Evolutionary conservation across 1,140 invertebrate species (phyloP), one percentile per base, ranked within the genome.

Genomic region (Conus betulinus): DNA sequence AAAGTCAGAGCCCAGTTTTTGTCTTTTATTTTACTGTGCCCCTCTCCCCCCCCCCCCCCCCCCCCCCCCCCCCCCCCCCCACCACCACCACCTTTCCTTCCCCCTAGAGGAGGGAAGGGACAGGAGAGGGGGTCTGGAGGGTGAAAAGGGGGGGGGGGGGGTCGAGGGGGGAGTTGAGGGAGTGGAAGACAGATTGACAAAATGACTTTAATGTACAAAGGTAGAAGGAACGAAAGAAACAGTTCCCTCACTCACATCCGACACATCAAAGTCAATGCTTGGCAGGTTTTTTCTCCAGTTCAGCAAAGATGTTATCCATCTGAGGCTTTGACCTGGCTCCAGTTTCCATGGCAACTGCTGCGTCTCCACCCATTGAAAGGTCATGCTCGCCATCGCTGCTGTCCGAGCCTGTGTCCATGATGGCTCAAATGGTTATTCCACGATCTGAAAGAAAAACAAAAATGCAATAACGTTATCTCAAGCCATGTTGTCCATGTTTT

Each of bases 281-380:
- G 93, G 93, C 13, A 94, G 87, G 87, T 91, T 92, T 88, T 88
- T 94, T 93, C 74, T 93, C 91, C 23, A 94, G 91, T 91, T 94
- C 93, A 85, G 93, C 90, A 88, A 94, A 94, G 57, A 94, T 94
- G n/a, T 87, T 89, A 81, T 93, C 93, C 84, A 94, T 90, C 78
- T 93, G 92, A 39, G 93, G 93, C 88, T 93, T 94, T 11, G 93
- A 88, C 23, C 86, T 74, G 15, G 90, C 91, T 6, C 89, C 87
- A 20, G 79, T 63, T 60, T 67, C 85, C 83, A 76, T 85, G 55
- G 39, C 53, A 17, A 15, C 10, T 52, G 39, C 15, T 23, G 76
- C 60, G 52, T 52, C 10, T 53, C 71, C 53, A n/a, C 84, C 71
- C 51, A 39, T 76, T 3, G 63, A 8, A 15, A 85, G 52, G 27